Percentiles rank a stretch among this genome's conserved stretches.
phyloP scores from a whole-genome alignment of 1,140 invertebrate species.

The Chymomyza costata region DNA sequence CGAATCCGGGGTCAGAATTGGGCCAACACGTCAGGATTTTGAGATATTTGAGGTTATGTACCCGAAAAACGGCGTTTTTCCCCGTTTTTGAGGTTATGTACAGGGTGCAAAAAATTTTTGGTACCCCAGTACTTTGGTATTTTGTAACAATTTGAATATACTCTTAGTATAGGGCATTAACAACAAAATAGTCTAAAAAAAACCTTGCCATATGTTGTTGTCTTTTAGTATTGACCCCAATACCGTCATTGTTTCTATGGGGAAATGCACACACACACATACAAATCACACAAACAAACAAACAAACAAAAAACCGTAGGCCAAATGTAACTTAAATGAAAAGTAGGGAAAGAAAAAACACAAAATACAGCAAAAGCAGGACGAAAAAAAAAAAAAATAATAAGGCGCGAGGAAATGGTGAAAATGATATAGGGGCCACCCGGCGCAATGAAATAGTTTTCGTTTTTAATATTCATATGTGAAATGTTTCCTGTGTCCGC shows the following conservation, averaged over 20 bases:
- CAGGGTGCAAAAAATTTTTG: too few relatives aligned
- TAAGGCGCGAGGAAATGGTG: constrained; percentile 1
- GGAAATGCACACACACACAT: constrained; percentile 34
- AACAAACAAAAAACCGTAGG: constrained; percentile 5
- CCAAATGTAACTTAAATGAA: background rate
- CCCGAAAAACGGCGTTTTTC: too few relatives aligned
- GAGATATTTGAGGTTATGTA: too few relatives aligned
- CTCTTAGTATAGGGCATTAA: too few relatives aligned
- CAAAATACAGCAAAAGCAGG: constrained; percentile 12
- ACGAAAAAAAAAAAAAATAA: constrained; percentile 30
- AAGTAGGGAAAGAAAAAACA: constrained; percentile 3
- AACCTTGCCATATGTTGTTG: constrained; percentile 69
- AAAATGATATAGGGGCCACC: constrained; percentile 11
- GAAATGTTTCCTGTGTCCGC: background rate
- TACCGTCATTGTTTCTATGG: constrained; percentile 60
- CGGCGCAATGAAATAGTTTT: constrained; percentile 33
- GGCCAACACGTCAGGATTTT: too few relatives aligned
- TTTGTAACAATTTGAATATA: too few relatives aligned
- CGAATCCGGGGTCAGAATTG: too few relatives aligned
- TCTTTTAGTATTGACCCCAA: constrained; percentile 68
- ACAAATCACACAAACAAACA: constrained; percentile 7
- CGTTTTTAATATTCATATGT: constrained; percentile 7
- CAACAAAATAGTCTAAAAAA: constrained; percentile 60
- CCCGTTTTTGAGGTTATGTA: too few relatives aligned
- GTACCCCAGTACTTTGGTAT: too few relatives aligned